Conservation (phyloP, 2,797 vertebrate species). For the Alauda arvensis region DNA sequence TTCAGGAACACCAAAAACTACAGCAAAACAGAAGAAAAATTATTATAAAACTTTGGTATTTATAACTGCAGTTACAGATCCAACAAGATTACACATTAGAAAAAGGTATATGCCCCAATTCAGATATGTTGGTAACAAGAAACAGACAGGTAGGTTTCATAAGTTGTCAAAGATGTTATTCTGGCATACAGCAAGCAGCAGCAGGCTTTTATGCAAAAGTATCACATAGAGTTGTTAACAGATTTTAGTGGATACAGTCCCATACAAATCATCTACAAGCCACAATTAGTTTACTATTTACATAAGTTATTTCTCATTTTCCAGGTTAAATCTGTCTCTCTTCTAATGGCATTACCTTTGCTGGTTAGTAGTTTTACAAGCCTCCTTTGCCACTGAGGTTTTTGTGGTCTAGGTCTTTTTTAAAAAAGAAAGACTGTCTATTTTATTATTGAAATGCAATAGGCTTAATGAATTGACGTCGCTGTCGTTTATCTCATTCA, state of each 20-base stretch:
- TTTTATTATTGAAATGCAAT: conserved; percentile 84
- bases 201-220: conserved; percentile 91
- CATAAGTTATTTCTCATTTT: conserved; percentile 78
- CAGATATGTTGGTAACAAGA: conserved; percentile 73
- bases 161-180: conserved; percentile 82
- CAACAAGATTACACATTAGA: conserved; percentile 75
- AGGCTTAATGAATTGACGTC: conserved; percentile 84
- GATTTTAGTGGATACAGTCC: conserved; percentile 85
- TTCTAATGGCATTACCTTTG: conserved; percentile 74
- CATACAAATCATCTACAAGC: conserved; percentile 92
- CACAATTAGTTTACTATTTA: conserved; percentile 97
- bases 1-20: conserved; percentile 73
- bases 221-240: conserved; percentile 84
- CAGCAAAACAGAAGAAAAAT: conserved; percentile 71
- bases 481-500: conserved; percentile 79
- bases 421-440: conserved; percentile 29
- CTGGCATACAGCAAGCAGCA: conserved; percentile 84
- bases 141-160: conserved; percentile 71
- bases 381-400: conserved; percentile 78
- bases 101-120: conserved; percentile 78
- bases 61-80: conserved; percentile 69
- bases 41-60: conserved; percentile 69
- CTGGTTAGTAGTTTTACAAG: conserved; percentile 92
- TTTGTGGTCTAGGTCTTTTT: conserved; percentile 56
- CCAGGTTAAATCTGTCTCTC: conserved; percentile 76